Conservation (phyloP, 2,888 invertebrate species). For the Eupeodes luniger region DNA sequence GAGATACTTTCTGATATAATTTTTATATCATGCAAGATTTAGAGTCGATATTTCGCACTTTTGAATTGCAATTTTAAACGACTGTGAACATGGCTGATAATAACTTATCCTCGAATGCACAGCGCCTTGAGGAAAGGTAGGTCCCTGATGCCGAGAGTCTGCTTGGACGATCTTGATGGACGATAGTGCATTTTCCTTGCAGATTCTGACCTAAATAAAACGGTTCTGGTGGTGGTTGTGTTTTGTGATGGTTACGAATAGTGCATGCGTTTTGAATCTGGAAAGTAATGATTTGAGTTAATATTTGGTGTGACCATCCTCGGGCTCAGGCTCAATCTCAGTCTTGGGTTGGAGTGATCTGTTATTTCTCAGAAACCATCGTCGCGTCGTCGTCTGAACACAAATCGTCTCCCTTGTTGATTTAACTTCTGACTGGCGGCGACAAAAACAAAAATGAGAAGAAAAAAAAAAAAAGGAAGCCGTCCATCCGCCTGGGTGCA, state of each 20-base stretch:
- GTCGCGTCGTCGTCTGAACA: conserved; percentile 11
- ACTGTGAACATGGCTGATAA: conserved; percentile 32
- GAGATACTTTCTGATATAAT: conserved; percentile 52
- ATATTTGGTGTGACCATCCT: conserved; percentile 72
- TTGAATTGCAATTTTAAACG: conserved; percentile 27
- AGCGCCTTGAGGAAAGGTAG: conserved; percentile 8
- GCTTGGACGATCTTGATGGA: conserved; percentile 1
- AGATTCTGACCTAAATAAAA: conserved; percentile 64
- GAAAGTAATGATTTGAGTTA: conserved; percentile 65
- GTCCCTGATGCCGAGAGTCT: conserved; percentile 24
- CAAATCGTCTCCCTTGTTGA: conserved; percentile 57
- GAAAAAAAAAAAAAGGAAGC: conserved; percentile 65
- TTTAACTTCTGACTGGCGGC: conserved; percentile 72
- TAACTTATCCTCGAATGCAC: conserved; percentile 47
- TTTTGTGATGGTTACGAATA: neutral
- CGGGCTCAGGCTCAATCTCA: conserved; percentile 37
- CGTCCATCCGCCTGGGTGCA: conserved; percentile 67
- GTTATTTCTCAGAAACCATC: conserved; percentile 67
- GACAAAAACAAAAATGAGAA: conserved; percentile 34
- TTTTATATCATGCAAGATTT: conserved; percentile 61
- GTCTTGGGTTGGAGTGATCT: conserved; percentile 37
- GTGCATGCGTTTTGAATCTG: conserved; percentile 30
- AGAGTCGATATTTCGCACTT: conserved; percentile 24
- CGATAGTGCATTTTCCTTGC: conserved; percentile 33
- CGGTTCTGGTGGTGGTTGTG: neutral